phyloP scores from a whole-genome alignment of 2,113 vertebrate genomes.

The Aix galericulata region DNA sequence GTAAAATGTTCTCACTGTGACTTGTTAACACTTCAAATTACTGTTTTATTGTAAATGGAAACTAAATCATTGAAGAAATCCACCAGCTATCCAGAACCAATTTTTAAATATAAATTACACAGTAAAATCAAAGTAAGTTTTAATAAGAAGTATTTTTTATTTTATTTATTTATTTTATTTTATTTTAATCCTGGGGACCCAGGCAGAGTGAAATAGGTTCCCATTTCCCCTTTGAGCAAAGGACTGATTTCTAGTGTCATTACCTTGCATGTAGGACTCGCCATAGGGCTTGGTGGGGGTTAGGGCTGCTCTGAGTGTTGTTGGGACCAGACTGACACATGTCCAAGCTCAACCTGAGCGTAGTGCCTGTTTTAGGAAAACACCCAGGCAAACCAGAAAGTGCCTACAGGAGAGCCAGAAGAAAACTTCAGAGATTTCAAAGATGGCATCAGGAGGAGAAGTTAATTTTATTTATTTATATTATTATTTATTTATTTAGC shows the following conservation, averaged over 20 bases:
- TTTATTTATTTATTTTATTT: neutral
- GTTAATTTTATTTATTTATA: neutral
- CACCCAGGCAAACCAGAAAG: neutral
- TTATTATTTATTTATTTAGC: neutral
- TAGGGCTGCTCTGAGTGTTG: neutral
- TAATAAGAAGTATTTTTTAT: neutral
- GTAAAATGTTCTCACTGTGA: neutral
- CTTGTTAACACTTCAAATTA: neutral
- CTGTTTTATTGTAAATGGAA: neutral
- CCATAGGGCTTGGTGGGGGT: neutral
- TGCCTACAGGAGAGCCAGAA: neutral
- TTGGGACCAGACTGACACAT: neutral
- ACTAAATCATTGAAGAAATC: neutral
- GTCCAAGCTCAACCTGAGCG: neutral
- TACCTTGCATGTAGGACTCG: neutral
- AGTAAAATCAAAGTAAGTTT: neutral
- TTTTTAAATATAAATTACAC: neutral
- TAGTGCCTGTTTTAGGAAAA: neutral
- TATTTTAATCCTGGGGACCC: neutral
- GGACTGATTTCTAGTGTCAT: neutral
- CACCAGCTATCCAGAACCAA: neutral
- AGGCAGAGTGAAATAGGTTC: neutral
- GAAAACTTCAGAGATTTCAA: neutral
- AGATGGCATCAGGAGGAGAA: neutral
- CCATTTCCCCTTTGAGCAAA: neutral